Base-by-base conservation (phyloP, 2,113 vertebrate species). In the Mirza zaza region DNA sequence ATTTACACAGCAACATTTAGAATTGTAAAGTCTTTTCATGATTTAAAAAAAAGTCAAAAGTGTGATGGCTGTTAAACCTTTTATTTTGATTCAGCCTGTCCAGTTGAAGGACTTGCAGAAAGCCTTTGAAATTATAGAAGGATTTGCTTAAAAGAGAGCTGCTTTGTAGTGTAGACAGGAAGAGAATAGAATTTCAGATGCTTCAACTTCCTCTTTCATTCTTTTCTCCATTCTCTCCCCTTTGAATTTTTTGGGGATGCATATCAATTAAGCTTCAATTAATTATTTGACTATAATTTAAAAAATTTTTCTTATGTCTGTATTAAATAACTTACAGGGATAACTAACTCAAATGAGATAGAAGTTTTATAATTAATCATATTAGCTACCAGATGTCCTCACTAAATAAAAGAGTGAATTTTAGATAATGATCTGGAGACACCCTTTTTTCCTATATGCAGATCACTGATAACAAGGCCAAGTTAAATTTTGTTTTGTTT, bases 301-400 rank as follows among this genome's bases (percentile, higher is more conserved):
- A 3, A 52, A 70, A 80, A 42, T 29, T 0, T 75, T 52, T 80
- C 11, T 85, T 89, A 42, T 80, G 92, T 89, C 57, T 86, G 20
- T 10, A 29, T 80, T 89, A 71, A 84, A 48, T 88, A 85, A 91
- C 68, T 90, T 68, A 61, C 0, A 82, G 34, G 12, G 7, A 63
- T 79, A 76, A 52, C n/a, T 94, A 70, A 87, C 29, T 84, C 4
- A 23, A 88, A 80, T 92, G 42, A 92, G 65, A 50, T 92, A 87
- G 85, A 90, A 91, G 57, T 73, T 71, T 83, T 83, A 50, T 91
- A 71, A 76, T 70, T 87, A 52, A 59, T 83, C 21, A 32, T 84
- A 76, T 87, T 42, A 61, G 21, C 32, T 90, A 86, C 75, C 50
- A 59, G 55, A 36, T 91, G 13, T 77, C 67, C 25, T 32, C 50